These are phyloP conservation scores for Eulithis testata DNA, from an alignment of 2,888 invertebrate species.

Conservation along the genomic window DNA sequence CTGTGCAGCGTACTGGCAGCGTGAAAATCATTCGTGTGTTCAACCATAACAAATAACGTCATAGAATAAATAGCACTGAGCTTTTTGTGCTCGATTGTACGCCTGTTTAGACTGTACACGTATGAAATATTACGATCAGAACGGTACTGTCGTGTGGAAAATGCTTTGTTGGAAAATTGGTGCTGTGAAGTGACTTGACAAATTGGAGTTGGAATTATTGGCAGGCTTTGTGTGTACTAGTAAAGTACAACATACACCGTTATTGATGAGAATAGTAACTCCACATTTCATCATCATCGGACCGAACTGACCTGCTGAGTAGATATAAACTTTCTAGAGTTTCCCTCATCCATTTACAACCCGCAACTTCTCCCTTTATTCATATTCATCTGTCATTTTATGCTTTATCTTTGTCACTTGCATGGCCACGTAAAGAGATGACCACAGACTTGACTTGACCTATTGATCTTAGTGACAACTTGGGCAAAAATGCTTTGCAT, in stretches of 20 bases:
- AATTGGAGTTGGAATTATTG: conserved; percentile 42
- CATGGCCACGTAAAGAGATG: no score
- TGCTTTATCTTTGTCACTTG: no score
- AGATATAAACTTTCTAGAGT: no score
- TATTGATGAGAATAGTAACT: conserved; percentile 11
- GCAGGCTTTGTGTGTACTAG: conserved; percentile 19
- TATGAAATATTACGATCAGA: conserved; percentile 51
- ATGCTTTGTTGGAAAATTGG: conserved; percentile 41
- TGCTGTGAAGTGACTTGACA: conserved; percentile 41
- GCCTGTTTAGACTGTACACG: conserved; percentile 42
- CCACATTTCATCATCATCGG: background rate
- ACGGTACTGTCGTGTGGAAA: conserved; percentile 39
- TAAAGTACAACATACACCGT: conserved; percentile 9
- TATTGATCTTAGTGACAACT: no score
- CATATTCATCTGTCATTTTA: no score
- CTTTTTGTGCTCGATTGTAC: conserved; percentile 43
- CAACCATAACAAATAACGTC: conserved; percentile 33
- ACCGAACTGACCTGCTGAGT: no score
- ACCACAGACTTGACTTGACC: no score
- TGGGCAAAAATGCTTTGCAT: no score
- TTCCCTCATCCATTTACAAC: no score
- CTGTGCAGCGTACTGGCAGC: conserved; percentile 3
- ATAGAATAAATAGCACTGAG: conserved; percentile 33
- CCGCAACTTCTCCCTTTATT: no score
- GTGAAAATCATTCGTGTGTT: conserved; percentile 14